Conservation (phyloP, 2,113 vertebrate genomes). For the Phylloscopus whistleri region DNA sequence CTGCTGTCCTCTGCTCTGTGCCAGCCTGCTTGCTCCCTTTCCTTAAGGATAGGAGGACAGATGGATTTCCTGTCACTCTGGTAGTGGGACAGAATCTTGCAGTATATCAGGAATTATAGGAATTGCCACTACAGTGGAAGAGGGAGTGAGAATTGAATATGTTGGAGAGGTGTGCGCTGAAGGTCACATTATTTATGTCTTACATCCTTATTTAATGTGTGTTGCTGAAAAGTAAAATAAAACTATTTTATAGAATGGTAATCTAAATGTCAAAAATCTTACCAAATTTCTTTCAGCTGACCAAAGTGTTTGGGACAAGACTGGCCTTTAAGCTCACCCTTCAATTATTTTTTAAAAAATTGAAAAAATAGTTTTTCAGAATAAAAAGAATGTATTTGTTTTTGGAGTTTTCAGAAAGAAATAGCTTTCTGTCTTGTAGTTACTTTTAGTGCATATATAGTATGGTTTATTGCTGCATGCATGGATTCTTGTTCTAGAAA, state of each 20-base stretch:
- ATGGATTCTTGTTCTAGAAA: not conserved
- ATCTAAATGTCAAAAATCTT: not conserved
- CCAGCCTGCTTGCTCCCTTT: not conserved
- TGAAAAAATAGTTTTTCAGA: not conserved
- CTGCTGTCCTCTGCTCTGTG: not conserved
- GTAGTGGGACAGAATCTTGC: not conserved
- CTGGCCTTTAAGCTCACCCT: not conserved
- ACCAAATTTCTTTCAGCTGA: not conserved
- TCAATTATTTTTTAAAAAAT: not conserved
- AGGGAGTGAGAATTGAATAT: not conserved
- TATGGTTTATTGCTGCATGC: fast-evolving
- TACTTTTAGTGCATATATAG: not conserved
- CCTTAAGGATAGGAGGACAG: conserved; percentile 16
- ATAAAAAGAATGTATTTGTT: not conserved
- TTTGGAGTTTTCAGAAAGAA: not conserved
- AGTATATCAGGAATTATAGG: not conserved
- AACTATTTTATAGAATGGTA: not conserved
- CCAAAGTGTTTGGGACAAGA: not conserved
- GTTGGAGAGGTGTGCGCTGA: not conserved
- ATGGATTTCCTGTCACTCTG: conserved; percentile 36
- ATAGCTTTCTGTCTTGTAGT: not conserved
- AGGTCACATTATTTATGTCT: not conserved
- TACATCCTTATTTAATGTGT: not conserved
- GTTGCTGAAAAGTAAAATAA: not conserved
- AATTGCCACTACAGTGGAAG: not conserved